phyloP scores from a whole-genome alignment of 35 echinoderm and acorn worm genomes.

The Patiria miniata region DNA sequence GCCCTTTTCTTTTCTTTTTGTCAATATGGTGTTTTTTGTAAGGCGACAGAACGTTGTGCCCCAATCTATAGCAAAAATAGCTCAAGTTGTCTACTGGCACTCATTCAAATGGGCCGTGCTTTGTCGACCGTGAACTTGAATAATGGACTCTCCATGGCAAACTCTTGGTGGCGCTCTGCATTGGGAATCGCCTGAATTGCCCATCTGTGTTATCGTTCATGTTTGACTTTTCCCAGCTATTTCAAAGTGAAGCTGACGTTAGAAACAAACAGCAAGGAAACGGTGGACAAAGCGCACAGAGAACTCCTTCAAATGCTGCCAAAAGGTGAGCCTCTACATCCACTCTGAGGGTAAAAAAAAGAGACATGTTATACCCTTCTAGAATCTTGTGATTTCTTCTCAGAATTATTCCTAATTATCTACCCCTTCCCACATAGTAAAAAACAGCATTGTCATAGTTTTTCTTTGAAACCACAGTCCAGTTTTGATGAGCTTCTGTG shows the following conservation, averaged over 20 bases:
- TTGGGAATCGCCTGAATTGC: too few species aligned
- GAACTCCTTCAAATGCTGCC: slow-evolving; percentile 74
- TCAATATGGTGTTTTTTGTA: too few species aligned
- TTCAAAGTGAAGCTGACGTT: slow-evolving; percentile 79
- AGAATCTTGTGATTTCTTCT: background rate
- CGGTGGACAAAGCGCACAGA: slow-evolving; percentile 46
- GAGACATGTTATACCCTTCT: background rate
- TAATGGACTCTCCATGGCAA: too few species aligned
- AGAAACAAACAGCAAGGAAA: slow-evolving; percentile 63
- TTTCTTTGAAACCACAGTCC: too few species aligned
- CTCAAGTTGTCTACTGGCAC: too few species aligned
- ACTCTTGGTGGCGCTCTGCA: too few species aligned
- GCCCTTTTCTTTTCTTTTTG: too few species aligned
- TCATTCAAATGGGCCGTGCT: too few species aligned
- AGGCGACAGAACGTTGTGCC: too few species aligned
- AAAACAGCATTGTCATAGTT: background rate
- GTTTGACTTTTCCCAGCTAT: slow-evolving; percentile 49
- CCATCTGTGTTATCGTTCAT: background rate
- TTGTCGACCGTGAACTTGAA: too few species aligned
- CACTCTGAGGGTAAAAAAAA: background rate
- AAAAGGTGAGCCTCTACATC: slow-evolving; percentile 63
- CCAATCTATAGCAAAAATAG: too few species aligned
- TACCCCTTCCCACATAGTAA: background rate
- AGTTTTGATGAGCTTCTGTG: too few species aligned
- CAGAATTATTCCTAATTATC: background rate